phyloP scores from a whole-genome alignment of 2,888 invertebrate species.

The Standfussiana lucernea region DNA sequence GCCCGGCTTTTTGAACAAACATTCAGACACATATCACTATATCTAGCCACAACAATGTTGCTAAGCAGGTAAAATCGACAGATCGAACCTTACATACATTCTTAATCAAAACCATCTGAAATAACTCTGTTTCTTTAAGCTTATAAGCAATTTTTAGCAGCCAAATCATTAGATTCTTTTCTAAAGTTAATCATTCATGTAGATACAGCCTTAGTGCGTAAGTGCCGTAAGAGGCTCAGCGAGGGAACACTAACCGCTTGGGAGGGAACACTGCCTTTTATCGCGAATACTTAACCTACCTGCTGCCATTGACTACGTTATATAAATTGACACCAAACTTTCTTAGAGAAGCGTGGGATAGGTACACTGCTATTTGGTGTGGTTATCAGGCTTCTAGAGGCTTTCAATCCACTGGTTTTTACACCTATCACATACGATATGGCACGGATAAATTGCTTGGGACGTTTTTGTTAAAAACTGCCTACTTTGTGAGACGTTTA shows the following conservation, averaged over 20 bases:
- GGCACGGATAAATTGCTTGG: not conserved
- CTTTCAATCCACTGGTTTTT: not conserved
- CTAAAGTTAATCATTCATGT: not conserved
- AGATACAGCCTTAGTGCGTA: constrained; percentile 36
- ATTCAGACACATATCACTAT: no score
- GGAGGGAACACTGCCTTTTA: constrained; percentile 57
- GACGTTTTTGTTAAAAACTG: not conserved
- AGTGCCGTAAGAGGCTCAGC: constrained; percentile 56
- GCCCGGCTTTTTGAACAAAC: no score
- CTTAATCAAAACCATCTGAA: no score
- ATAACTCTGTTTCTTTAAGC: no score
- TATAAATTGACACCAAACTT: constrained; percentile 12
- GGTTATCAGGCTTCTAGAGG: not conserved
- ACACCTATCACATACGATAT: not conserved
- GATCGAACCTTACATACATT: no score
- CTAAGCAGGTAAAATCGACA: no score
- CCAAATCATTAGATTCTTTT: not conserved
- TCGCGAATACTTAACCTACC: constrained; percentile 36
- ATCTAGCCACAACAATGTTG: no score
- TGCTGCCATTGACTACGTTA: not conserved
- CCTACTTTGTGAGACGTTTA: no score
- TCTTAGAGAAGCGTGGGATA: not conserved
- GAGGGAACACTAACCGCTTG: constrained; percentile 59
- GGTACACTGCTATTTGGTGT: not conserved
- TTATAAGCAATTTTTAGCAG: no score